phyloP scores from a whole-genome alignment of 2,888 invertebrate genomes.

The Ormyrus thymus region DNA sequence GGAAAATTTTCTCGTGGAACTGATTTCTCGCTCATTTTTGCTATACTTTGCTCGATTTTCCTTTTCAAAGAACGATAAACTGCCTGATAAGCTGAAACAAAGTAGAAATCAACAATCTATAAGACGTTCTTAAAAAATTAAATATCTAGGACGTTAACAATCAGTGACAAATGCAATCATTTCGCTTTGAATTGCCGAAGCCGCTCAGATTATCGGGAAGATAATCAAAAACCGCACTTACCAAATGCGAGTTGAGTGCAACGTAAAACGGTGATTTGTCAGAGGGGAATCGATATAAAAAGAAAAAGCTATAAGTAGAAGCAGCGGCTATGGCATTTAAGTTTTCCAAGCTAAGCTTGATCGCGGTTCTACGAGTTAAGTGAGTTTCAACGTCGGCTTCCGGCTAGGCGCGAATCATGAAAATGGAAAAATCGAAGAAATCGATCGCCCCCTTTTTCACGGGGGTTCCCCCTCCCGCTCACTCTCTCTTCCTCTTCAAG shows the following conservation, averaged over 20 bases:
- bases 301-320: background rate
- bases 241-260: background rate
- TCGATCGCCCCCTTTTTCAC: constrained; percentile 23
- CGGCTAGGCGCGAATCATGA: constrained; percentile 7
- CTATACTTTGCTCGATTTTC: too few relatives aligned
- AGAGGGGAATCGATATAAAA: constrained; percentile 27
- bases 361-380: background rate
- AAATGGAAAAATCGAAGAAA: constrained; percentile 43
- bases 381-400: constrained; percentile 23
- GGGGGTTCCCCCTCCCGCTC: too few relatives aligned
- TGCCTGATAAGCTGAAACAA: too few relatives aligned
- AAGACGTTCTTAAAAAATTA: too few relatives aligned
- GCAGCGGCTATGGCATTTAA: background rate
- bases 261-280: constrained; percentile 7
- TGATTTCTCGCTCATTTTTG: background rate
- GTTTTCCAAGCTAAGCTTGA: background rate
- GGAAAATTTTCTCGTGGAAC: background rate
- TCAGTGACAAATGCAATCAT: too few relatives aligned
- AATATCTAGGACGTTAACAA: too few relatives aligned
- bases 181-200: too few relatives aligned
- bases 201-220: too few relatives aligned
- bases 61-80: too few relatives aligned
- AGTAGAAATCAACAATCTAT: too few relatives aligned
- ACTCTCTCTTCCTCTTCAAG: too few relatives aligned
- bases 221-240: too few relatives aligned